Evolutionary conservation across 2,113 vertebrate genomes (phyloP), one percentile per base, ranked within the genome.

Genomic region (Paradoxurus hermaphroditus): DNA sequence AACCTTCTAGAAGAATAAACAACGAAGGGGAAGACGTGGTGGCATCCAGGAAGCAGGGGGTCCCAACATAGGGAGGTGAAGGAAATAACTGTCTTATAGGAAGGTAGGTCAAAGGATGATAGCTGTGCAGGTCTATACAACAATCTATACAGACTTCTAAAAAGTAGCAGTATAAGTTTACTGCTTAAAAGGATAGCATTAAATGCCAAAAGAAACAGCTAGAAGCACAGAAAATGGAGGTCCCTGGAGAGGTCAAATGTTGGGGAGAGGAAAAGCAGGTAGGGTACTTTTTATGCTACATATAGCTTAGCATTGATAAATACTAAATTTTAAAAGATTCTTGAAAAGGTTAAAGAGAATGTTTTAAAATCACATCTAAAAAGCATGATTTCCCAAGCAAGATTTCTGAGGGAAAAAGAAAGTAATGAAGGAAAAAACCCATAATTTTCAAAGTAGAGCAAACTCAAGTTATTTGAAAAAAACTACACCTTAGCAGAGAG

Each of bases 401-500:
- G 53, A 92, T 53, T 85, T 78, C 15, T 39, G 34, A 49, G 44
- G 21, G 23, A 5, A 21, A 65, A 79, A 63, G 51, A 23, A 29
- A 36, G 90, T 39, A 82, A n/a, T 49, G 63, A 44, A 46, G 39
- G n/a, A n/a, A 36, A 84, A 87, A 88, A 88, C 36, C 46, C 29
- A 36, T 41, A 49, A 51, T 10, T 53, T 94, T 94, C 25, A 78
- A 87, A 65, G 44, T 19, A 94, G 18, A 91, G 53, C 21, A 96
- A 85, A 94, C 92, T 59, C 84, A 85, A 94, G 89, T 67, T 23
- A 73, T 79, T 85, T 94, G 39, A 7, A 86, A 96, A 96, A 67
- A 25, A 89, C 53, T 70, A 53, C 15, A 85, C 51, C 31, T 73
- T 72, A 56, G 27, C 21, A 77, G 1, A 82, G 23, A n/a, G 59